These are phyloP conservation scores for Pachyuromys duprasi DNA, from an alignment of 2,797 vertebrate species.

Conservation along the genomic window DNA sequence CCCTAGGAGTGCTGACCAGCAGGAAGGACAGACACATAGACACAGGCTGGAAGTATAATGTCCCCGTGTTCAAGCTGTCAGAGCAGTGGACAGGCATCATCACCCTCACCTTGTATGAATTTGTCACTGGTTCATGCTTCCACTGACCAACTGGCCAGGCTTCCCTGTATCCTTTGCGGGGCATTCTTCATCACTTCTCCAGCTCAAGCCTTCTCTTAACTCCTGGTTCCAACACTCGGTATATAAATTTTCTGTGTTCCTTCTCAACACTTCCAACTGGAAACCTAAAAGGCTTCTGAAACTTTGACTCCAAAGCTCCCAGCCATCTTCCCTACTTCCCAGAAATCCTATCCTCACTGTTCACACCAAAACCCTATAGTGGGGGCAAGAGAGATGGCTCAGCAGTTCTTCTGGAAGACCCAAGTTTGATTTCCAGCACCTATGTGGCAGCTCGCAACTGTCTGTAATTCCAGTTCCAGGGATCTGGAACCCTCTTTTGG, in stretches of 20 bases:
- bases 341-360: neutral
- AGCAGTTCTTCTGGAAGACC: neutral
- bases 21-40: neutral
- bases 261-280: neutral
- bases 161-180: neutral
- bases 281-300: neutral
- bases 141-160: neutral
- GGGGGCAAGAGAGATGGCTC: neutral
- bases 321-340: neutral
- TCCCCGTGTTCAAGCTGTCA: neutral
- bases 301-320: neutral
- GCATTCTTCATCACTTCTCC: neutral
- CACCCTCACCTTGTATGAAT: too few relatives aligned
- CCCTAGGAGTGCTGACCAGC: neutral
- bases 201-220: neutral
- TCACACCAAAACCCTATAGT: neutral
- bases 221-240: neutral
- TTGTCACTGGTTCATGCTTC: neutral
- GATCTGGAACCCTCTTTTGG: neutral
- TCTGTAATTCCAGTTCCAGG: neutral
- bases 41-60: neutral
- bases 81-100: neutral
- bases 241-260: neutral
- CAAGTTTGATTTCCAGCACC: neutral
- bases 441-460: neutral